Evolutionary conservation across 2,888 invertebrate species (phyloP).

Genomic region (Busseola fusca): DNA sequence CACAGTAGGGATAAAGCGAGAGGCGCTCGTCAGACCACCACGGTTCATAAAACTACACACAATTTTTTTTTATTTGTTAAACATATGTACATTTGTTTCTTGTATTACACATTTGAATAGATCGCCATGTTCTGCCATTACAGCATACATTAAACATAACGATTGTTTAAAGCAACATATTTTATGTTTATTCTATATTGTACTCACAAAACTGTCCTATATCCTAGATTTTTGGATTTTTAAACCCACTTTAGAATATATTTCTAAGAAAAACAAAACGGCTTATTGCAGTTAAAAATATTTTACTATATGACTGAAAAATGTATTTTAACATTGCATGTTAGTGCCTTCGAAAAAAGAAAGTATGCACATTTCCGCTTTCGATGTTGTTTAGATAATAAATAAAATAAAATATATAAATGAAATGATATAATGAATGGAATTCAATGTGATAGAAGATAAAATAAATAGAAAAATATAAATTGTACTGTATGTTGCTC

Average conservation of each 20-base stretch:
- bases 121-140: too few relatives aligned
- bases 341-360: constrained; percentile 45
- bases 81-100: too few relatives aligned
- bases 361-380: constrained; percentile 40
- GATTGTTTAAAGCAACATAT: too few relatives aligned
- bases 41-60: too few relatives aligned
- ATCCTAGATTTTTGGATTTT: constrained; percentile 10
- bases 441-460: constrained; percentile 30
- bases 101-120: too few relatives aligned
- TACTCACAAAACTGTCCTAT: constrained; percentile 5
- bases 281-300: constrained; percentile 17
- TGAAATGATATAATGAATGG: constrained; percentile 1
- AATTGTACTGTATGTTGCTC: constrained; percentile 23
- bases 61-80: too few relatives aligned
- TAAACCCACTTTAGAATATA: constrained; percentile 6
- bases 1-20: too few relatives aligned
- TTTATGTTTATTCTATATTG: background rate
- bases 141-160: too few relatives aligned
- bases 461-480: background rate
- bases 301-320: constrained; percentile 48
- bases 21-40: too few relatives aligned
- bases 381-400: constrained; percentile 40
- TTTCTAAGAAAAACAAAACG: constrained; percentile 16
- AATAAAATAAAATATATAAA: constrained; percentile 16
- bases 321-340: constrained; percentile 29